Evolutionary conservation across 2,113 vertebrate species (phyloP), one percentile per base, ranked within the genome.

Genomic region (Oxygymnocypris stewartii): DNA sequence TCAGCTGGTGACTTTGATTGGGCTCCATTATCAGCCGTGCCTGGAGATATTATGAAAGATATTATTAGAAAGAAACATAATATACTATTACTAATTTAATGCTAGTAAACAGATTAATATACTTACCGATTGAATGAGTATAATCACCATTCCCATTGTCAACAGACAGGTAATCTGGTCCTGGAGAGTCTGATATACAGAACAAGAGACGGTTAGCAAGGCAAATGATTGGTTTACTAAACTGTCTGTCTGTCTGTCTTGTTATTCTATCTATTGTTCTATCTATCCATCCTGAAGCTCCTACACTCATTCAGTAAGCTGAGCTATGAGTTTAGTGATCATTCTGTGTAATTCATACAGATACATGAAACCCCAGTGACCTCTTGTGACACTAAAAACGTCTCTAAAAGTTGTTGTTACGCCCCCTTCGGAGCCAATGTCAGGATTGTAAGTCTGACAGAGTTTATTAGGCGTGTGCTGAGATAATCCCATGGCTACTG

Each of bases 21-120:
- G 18, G 31, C 79, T 75, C 84, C 86, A 78, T 77, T 85, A 44
- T 90, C 86, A 77, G 80, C 85, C 35, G 12, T 18, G 7, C 88
- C 90, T 90, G 57, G 54, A 87, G 65, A n/a, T 61, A n/a, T 61
- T 61, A 61, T n/a, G 9, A 61, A 59, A 61, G 3, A n/a, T 61
- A 61, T n/a, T 61, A 61, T 61, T 61, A 8, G 8, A 61, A 61
- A n/a, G 8, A 61, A 69, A 37, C 13, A 31, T 9, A 51, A 25
- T 78, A 2, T 31, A 61, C 20, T 61, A 4, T 61, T n/a, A 61
- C 57, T 5, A 11, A 78, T 31, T 4, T 54, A 18, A 49, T 78
- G 16, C 25, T 35, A 16, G 75, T 78, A 4, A 47, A 47, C 73
- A 18, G 25, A 78, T 16, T 23, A 51, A 9, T 44, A 44, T 18